A percentile compares a stretch with the other conserved stretches of the same genome.
Conservation (phyloP, 2,797 vertebrate genomes). For the Pipistrellus kuhlii region DNA sequence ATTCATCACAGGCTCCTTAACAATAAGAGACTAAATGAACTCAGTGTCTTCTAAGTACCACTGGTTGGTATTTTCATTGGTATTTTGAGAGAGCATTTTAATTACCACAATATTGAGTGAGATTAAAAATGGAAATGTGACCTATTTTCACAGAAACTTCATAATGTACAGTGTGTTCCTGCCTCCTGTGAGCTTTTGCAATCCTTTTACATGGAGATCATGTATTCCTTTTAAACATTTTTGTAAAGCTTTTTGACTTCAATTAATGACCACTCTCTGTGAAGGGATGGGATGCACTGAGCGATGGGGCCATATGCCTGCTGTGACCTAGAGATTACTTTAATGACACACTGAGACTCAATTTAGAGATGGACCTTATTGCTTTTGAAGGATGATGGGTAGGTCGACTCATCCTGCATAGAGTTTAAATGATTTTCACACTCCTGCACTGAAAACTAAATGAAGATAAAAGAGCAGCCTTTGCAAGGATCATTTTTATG, state of each 20-base stretch:
- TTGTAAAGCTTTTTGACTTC: constrained; percentile 44
- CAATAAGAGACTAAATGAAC: constrained; percentile 6
- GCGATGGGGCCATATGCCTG: neutral
- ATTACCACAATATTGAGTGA: constrained; percentile 26
- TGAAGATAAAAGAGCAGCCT: neutral
- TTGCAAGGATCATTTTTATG: constrained; percentile 21
- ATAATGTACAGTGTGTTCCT: neutral
- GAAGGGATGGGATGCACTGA: neutral
- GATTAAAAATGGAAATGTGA: constrained; percentile 55
- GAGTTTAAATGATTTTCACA: neutral
- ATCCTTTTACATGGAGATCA: constrained; percentile 43
- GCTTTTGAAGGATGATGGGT: neutral
- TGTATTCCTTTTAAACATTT: constrained; percentile 61
- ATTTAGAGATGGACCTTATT: neutral
- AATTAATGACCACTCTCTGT: constrained; percentile 35
- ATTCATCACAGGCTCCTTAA: neutral
- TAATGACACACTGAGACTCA: neutral
- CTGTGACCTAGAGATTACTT: neutral
- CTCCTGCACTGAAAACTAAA: neutral
- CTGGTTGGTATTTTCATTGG: neutral
- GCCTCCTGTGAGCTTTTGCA: neutral
- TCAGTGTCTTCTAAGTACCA: neutral
- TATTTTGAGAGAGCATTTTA: constrained; percentile 52
- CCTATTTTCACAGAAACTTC: constrained; percentile 45
- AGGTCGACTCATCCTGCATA: neutral